Conservation (phyloP, 2,888 invertebrate genomes). For the Vesta saturnalis region DNA sequence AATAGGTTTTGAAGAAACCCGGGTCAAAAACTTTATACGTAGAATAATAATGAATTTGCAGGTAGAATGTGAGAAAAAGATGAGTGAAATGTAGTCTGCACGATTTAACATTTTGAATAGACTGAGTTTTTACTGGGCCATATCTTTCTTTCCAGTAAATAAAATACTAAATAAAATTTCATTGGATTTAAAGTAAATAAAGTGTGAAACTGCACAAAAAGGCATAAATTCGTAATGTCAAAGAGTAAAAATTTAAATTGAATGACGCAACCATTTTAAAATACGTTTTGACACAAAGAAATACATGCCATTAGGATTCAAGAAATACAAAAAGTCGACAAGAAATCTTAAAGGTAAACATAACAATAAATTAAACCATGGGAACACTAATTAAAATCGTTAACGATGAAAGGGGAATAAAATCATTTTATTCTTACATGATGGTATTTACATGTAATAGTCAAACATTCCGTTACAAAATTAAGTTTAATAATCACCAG, state of each 20-base stretch:
- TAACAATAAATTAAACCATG: slow-evolving; percentile 28
- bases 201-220: slow-evolving; percentile 49
- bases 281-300: slow-evolving; percentile 53
- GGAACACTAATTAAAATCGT: slow-evolving; percentile 28
- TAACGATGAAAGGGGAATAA: slow-evolving; percentile 24
- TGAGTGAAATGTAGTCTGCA: no score
- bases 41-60: background rate
- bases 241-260: slow-evolving; percentile 23
- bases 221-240: slow-evolving; percentile 41
- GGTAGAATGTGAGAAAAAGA: background rate
- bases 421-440: background rate
- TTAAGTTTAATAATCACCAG: no score
- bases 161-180: background rate
- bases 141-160: slow-evolving; percentile 7
- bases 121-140: slow-evolving; percentile 29
- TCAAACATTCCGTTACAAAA: no score
- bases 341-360: slow-evolving; percentile 29
- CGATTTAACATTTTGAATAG: background rate
- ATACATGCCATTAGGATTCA: slow-evolving; percentile 50
- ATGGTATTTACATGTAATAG: no score
- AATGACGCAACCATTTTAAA: slow-evolving; percentile 50
- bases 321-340: slow-evolving; percentile 33
- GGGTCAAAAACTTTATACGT: background rate
- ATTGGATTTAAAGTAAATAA: slow-evolving; percentile 32
- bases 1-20: background rate